Conservation (phyloP, 2,888 invertebrate species). For the Yponomeuta plumbellus region DNA sequence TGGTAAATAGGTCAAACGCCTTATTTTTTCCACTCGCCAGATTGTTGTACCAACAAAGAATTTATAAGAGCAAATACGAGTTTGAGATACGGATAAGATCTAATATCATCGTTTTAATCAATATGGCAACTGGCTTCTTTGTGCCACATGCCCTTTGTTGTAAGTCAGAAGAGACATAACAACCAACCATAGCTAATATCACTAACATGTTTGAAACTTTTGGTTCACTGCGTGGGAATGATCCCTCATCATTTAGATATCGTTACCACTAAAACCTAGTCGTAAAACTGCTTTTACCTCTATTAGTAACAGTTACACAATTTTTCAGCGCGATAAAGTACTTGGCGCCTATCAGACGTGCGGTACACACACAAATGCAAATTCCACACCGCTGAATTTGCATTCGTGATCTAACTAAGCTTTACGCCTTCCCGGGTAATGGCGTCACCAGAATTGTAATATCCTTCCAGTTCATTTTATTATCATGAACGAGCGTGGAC, state of each 20-base stretch:
- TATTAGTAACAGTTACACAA: no score
- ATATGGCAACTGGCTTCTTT: not conserved
- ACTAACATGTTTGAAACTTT: no score
- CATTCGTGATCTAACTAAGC: not conserved
- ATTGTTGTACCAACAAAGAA: not conserved
- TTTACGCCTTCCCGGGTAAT: not conserved
- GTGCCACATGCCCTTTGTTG: not conserved
- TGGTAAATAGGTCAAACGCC: not conserved
- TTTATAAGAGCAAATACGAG: not conserved
- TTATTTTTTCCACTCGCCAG: not conserved
- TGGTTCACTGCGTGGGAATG: no score
- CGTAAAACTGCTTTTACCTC: no score
- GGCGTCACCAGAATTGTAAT: slow-evolving; percentile 4
- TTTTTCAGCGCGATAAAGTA: no score
- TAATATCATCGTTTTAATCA: not conserved
- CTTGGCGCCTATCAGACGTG: no score
- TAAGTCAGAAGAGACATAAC: not conserved
- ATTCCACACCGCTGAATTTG: not conserved
- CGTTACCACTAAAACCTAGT: no score
- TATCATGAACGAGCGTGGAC: not conserved
- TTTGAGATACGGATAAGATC: not conserved
- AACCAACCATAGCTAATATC: no score
- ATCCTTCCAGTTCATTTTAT: not conserved
- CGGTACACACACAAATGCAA: not conserved
- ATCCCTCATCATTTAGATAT: no score